Base-by-base conservation (phyloP, 2,113 vertebrate genomes). In the Castor canadensis region DNA sequence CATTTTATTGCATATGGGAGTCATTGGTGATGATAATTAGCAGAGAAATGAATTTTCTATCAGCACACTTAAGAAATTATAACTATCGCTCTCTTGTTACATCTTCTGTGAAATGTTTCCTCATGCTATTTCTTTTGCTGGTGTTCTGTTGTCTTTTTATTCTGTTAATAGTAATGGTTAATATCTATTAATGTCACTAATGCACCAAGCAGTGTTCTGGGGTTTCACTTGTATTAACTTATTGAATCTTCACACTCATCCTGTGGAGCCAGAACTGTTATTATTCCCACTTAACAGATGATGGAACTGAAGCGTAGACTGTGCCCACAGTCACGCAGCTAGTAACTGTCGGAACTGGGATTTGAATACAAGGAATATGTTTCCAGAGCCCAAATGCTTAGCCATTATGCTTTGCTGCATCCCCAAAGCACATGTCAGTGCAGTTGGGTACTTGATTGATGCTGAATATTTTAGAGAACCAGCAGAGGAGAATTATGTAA, bases 231-330 rank as follows among this genome's bases (percentile, higher is more conserved):
- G 58, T 56, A 43, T 89, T 81, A 73, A 83, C 40, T 87, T 92
- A 84, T 24, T 87, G 88, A 88, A 85, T 91, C 71, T 85, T 89
- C 71, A 58, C 35, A 73, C 30, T 26, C 56, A 12, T 77, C 66
- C 77, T 62, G 38, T 88, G 91, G 67, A 88, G 81, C 49, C 17
- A 28, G 52, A 88, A 32, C 54, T 79, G 6, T 69, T 64, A 91
- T 85, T 89, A 93, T 72, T 85, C 85, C 64, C 92, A 94, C 93
- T 92, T 69, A 58, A 81, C 72, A 95, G 84, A 95, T 90, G 85
- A 97, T 45, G 81, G 60, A 93, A 64, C 81, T 95, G 76, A 93
- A 73, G 81, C 72, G 4, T 7, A n/a, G 71, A 69, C 26, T 80
- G 77, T 91, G 66, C 76, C 30, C 87, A 40, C 0, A 1, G 47